Conservation (phyloP, 1,140 invertebrate species). For the Dendroctonus valens region DNA sequence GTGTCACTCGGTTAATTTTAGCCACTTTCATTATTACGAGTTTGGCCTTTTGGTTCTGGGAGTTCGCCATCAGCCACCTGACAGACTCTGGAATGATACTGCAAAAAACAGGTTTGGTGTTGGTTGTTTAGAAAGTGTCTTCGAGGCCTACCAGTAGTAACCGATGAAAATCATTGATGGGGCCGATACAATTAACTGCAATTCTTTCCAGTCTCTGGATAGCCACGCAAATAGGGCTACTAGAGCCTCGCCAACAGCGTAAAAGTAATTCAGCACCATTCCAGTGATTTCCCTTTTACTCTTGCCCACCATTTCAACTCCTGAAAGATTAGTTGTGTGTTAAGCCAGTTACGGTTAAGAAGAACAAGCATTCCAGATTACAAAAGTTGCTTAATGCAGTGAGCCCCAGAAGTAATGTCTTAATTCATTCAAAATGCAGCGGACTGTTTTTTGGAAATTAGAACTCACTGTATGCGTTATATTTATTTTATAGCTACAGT, state of each 20-base stretch:
- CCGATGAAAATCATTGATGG: conserved; percentile 57
- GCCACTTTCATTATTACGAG: conserved; percentile 57
- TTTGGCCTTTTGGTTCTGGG: conserved; percentile 54
- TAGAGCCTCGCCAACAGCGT: conserved; percentile 63
- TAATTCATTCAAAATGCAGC: too few relatives aligned
- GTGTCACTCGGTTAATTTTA: conserved; percentile 54
- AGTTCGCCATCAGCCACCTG: conserved; percentile 60
- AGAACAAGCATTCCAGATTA: not conserved
- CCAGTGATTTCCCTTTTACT: conserved; percentile 63
- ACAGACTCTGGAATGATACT: conserved; percentile 65
- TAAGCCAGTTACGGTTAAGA: too few relatives aligned
- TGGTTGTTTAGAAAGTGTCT: not conserved
- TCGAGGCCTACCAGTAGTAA: conserved; percentile 56
- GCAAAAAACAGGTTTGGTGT: not conserved
- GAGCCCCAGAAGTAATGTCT: not conserved
- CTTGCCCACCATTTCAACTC: conserved; percentile 66
- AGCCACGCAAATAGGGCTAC: conserved; percentile 60
- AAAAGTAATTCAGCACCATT: conserved; percentile 64
- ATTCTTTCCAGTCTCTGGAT: conserved; percentile 59
- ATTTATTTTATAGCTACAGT: not conserved
- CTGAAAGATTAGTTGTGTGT: conserved; percentile 44
- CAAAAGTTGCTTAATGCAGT: not conserved
- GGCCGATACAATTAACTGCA: conserved; percentile 59
- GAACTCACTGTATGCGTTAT: too few relatives aligned
- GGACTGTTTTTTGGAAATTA: too few relatives aligned